A percentile compares a stretch with the other conserved stretches of the same genome.
These are phyloP conservation scores for Riptortus pedestris DNA, from an alignment of 1,140 invertebrate species.

Conservation along the genomic window DNA sequence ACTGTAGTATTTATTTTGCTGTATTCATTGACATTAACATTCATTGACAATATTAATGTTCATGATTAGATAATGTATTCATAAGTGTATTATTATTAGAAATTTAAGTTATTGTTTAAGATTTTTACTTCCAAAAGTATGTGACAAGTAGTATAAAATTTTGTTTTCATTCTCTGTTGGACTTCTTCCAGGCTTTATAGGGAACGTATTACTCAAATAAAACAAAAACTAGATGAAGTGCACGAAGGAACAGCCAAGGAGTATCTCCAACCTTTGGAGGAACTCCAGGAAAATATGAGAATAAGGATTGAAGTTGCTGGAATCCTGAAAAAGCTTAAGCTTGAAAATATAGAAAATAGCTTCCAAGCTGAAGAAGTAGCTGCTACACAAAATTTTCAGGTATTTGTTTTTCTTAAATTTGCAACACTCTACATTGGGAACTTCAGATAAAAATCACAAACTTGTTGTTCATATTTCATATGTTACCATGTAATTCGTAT, in stretches of 20 bases:
- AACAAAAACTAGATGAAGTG: constrained; percentile 76
- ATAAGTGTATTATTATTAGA: too few species aligned
- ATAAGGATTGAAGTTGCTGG: constrained; percentile 82
- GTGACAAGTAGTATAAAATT: too few species aligned
- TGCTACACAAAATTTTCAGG: constrained; percentile 76
- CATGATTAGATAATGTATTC: too few species aligned
- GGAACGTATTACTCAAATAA: constrained; percentile 73
- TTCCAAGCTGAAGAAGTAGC: constrained; percentile 80
- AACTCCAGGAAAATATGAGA: constrained; percentile 76
- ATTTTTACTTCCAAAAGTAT: too few species aligned
- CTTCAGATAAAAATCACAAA: neutral
- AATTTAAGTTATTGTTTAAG: too few species aligned
- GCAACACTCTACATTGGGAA: neutral
- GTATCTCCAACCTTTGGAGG: constrained; percentile 72
- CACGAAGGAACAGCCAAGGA: constrained; percentile 71
- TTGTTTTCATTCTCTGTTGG: too few species aligned
- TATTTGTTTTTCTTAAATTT: constrained; percentile 37
- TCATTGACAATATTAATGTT: too few species aligned
- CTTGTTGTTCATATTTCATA: neutral
- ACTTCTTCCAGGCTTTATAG: constrained; percentile 62
- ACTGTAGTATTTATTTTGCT: too few species aligned
- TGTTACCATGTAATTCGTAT: neutral
- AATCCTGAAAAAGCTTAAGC: constrained; percentile 60
- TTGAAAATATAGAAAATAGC: constrained; percentile 79
- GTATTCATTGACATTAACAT: too few species aligned